Evolutionary conservation across 1,140 invertebrate genomes (phyloP).

Genomic region (Neotoxoptera formosana): DNA sequence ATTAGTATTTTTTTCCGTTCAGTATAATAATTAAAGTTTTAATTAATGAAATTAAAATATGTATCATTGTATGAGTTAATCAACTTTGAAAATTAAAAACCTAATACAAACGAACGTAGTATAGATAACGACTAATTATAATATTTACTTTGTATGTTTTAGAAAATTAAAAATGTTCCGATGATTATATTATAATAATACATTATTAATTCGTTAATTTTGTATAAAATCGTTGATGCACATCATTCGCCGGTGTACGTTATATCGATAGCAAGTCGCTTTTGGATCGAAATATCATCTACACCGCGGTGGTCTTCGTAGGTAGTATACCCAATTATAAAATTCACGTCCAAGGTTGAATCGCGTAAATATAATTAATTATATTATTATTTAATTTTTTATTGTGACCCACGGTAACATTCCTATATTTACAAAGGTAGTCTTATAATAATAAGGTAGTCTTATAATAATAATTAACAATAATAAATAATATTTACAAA

Average conservation of each 20-base stretch:
- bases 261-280: neutral
- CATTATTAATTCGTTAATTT: neutral
- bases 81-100: neutral
- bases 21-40: neutral
- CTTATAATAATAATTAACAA: too few species aligned
- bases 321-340: neutral
- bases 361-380: neutral
- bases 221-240: neutral
- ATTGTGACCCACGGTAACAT: neutral
- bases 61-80: neutral
- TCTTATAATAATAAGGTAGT: too few species aligned
- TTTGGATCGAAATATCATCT: neutral
- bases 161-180: neutral
- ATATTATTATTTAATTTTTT: too few species aligned
- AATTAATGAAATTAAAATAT: slow-evolving; percentile 4
- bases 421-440: neutral
- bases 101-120: neutral
- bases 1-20: neutral
- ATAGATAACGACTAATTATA: neutral
- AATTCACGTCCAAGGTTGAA: neutral
- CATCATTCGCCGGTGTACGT: neutral
- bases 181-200: neutral
- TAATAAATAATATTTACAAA: neutral
- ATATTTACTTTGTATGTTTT: neutral
- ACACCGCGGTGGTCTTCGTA: neutral